phyloP scores from a whole-genome alignment of 1,140 invertebrate genomes.

The Diabrotica virgifera region DNA sequence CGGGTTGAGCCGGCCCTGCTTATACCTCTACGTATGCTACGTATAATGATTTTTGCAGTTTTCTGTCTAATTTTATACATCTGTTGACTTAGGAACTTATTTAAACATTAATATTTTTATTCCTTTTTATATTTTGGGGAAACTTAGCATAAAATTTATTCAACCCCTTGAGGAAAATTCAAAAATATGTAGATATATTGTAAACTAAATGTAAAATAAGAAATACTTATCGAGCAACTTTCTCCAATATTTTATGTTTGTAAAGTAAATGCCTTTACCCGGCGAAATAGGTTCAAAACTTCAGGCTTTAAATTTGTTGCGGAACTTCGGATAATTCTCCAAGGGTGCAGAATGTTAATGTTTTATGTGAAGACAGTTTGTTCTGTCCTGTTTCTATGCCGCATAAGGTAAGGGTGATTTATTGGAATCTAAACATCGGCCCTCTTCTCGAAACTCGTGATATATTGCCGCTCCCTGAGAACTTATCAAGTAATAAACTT shows the following conservation, averaged over 20 bases:
- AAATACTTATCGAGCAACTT: not conserved
- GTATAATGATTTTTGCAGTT: too few relatives aligned
- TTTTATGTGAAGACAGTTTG: conserved; percentile 17
- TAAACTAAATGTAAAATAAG: too few relatives aligned
- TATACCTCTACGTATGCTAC: too few relatives aligned
- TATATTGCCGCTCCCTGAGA: conserved; percentile 10
- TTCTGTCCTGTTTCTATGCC: conserved; percentile 6
- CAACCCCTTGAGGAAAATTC: too few relatives aligned
- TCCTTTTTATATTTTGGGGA: too few relatives aligned
- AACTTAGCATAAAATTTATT: too few relatives aligned
- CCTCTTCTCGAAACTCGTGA: conserved; percentile 8
- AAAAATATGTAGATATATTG: too few relatives aligned
- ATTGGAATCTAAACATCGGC: conserved; percentile 14
- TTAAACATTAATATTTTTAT: too few relatives aligned
- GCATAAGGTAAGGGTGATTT: conserved; percentile 13
- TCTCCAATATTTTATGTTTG: not conserved
- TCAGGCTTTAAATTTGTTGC: conserved; percentile 7
- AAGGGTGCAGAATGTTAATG: conserved; percentile 16
- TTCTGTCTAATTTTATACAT: too few relatives aligned
- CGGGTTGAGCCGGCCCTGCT: too few relatives aligned
- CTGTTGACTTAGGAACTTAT: too few relatives aligned
- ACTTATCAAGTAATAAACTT: conserved; percentile 15
- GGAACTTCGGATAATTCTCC: conserved; percentile 7
- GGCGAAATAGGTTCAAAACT: conserved; percentile 4
- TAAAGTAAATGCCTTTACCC: not conserved